These are phyloP conservation scores for Paedocypris sp. DNA, from an alignment of 2,113 vertebrate species.

Conservation along the genomic window DNA sequence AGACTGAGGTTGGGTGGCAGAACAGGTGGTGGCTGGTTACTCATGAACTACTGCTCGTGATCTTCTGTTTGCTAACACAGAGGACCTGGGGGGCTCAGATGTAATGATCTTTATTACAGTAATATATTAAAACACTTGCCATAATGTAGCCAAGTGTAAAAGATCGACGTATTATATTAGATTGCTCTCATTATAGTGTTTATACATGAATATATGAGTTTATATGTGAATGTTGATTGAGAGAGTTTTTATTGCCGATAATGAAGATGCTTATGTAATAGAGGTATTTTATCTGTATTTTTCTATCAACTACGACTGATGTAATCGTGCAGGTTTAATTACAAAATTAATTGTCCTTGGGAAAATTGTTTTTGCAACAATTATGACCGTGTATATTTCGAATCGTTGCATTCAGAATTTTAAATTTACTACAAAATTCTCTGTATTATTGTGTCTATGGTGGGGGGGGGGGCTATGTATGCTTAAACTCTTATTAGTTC, in stretches of 20 bases:
- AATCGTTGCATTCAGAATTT: no score
- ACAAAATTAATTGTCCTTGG: no score
- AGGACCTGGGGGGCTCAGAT: neutral
- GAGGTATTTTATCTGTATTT: neutral
- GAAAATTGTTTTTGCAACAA: no score
- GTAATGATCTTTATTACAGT: neutral
- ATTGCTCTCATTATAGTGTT: neutral
- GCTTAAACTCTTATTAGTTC: no score
- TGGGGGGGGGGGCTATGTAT: no score
- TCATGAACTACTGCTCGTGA: neutral
- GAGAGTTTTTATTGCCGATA: neutral
- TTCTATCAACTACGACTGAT: no score
- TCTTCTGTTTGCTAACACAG: neutral
- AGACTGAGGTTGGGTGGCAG: no score
- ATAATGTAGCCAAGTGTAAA: neutral
- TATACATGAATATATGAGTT: neutral
- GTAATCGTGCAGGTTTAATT: no score
- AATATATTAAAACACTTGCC: neutral
- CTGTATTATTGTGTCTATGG: no score
- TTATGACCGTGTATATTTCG: no score
- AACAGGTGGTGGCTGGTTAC: neutral
- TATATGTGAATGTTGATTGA: neutral
- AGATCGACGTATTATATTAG: neutral
- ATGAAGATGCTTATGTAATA: neutral
- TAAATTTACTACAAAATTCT: no score